These are phyloP conservation scores for Alviniconcha strummeri DNA, from an alignment of 2,888 invertebrate species.

Conservation along the genomic window DNA sequence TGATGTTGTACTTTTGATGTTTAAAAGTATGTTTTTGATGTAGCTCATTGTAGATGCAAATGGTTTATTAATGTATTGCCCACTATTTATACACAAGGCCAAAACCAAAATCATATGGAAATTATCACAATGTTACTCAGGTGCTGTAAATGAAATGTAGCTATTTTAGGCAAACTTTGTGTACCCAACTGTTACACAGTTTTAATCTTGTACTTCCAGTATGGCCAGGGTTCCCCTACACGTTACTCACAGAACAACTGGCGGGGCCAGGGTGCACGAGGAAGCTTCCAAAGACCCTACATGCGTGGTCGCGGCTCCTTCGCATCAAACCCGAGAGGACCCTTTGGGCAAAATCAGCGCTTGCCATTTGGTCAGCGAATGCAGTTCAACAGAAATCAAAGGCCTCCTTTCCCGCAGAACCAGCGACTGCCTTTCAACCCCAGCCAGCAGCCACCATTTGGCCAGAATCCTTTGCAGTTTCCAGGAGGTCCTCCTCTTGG, in stretches of 20 bases:
- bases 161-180: too few relatives aligned
- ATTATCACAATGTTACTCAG: too few relatives aligned
- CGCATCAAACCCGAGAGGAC: constrained; percentile 14
- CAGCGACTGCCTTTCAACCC: constrained; percentile 3
- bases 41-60: too few relatives aligned
- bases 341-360: background rate
- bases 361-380: constrained; percentile 1
- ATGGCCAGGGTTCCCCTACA: background rate
- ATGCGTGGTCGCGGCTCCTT: constrained; percentile 27
- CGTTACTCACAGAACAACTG: constrained; percentile 27
- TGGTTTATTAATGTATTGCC: too few relatives aligned
- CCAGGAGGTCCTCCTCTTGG: background rate
- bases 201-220: constrained; percentile 5
- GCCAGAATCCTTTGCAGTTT: constrained; percentile 5
- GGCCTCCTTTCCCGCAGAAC: background rate
- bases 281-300: constrained; percentile 8
- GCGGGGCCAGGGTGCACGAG: background rate
- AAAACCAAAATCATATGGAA: too few relatives aligned
- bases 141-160: too few relatives aligned
- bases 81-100: too few relatives aligned
- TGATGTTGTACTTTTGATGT: too few relatives aligned
- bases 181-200: background rate
- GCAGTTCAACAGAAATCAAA: background rate
- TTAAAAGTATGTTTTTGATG: too few relatives aligned
- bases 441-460: background rate